Conservation (phyloP, 2,888 invertebrate species). For the Euzophera pinguis region DNA sequence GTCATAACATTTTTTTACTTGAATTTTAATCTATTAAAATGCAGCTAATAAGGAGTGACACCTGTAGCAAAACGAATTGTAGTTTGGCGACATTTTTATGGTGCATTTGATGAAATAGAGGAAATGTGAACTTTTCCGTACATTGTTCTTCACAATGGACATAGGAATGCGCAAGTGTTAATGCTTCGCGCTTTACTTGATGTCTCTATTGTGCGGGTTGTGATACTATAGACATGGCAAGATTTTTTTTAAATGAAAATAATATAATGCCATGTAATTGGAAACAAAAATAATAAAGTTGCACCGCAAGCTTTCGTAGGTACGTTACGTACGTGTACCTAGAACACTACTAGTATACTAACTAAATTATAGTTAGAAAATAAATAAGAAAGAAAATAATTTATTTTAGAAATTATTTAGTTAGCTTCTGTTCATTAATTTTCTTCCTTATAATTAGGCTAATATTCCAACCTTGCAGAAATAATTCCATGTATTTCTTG, state of each 20-base stretch:
- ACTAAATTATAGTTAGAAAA: no score
- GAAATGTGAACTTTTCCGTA: slow-evolving; percentile 54
- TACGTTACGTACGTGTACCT: no score
- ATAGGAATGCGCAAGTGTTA: slow-evolving; percentile 24
- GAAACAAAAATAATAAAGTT: no score
- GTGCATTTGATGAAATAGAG: slow-evolving; percentile 50
- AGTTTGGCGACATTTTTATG: slow-evolving; percentile 47
- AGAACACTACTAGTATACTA: no score
- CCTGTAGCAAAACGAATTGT: slow-evolving; percentile 34
- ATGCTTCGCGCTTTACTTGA: slow-evolving; percentile 25
- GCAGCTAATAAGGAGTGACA: slow-evolving; percentile 41
- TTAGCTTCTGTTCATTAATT: no score
- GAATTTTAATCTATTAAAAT: slow-evolving; percentile 29
- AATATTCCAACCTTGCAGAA: no score
- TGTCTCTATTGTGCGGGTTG: slow-evolving; percentile 2
- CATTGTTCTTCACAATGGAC: slow-evolving; percentile 49
- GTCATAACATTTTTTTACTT: slow-evolving; percentile 21
- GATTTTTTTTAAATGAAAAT: neutral
- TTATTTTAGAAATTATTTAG: no score
- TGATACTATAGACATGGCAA: slow-evolving; percentile 22
- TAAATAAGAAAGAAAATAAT: no score
- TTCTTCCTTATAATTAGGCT: no score
- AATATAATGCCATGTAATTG: no score
- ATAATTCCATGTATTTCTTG: no score
- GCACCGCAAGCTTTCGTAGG: no score